Evolutionary conservation across 2,113 vertebrate genomes (phyloP), one percentile per base, ranked within the genome.

Genomic region (Ameiurus melas): DNA sequence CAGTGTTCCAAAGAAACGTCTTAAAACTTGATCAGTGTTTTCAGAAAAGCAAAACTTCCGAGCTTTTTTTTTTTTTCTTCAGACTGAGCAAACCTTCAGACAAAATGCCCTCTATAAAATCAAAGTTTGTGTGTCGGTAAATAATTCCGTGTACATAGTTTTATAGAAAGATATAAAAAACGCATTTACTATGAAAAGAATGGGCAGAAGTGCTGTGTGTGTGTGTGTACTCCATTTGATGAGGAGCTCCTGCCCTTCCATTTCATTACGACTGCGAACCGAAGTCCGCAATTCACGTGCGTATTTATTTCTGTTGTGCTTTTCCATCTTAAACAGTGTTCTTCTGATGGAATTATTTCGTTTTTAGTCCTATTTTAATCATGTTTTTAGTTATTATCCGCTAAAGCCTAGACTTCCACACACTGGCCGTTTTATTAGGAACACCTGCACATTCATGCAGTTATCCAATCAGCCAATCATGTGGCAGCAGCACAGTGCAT

Each of bases 121-220:
- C 70, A 39, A 73, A 73, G 20, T 39, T 20, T 73, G 33, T 78
- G 75, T 68, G 75, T 68, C 85, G 55, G 36, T 64, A 53, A 66
- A 53, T n/a, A 43, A 12, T 12, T 22, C 68, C 85, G 86, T 86
- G 83, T 73, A 60, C 88, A 90, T 90, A 86, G 92, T 92, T 95
- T 95, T 95, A 95, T 93, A 87, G 91, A 70, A n/a, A 1, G 71
- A 87, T 93, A 92, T 94, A 94, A 94, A 94, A 94, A 95, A 87
- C 33, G 89, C 93, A 93, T 94, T 94, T 94, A 95, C 93, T 91
- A 88, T 92, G 85, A 91, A 92, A 93, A 94, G 91, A 88, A 93
- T 95, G 94, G 92, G 85, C 90, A 89, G 58, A 90, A 91, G 93
- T 89, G 9, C 89, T 92, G 73, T 85, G 43, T 47, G 43, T 36